Base-by-base conservation (phyloP, 1,140 invertebrate genomes). In the Stegodyphus mimosarum region DNA sequence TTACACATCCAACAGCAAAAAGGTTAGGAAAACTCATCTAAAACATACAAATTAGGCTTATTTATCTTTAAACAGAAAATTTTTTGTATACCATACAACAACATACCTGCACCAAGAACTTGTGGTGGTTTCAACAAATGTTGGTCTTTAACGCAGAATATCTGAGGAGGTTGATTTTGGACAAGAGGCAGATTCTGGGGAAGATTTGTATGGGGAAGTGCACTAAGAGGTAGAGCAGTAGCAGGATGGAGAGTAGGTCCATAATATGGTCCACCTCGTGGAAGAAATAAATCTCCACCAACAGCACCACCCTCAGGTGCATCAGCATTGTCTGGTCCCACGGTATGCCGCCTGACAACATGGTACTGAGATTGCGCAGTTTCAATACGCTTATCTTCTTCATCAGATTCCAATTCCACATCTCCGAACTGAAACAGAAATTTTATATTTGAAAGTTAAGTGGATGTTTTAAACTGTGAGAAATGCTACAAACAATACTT, bases 61-160 rank as follows among this genome's bases (percentile, higher is more conserved):
- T 33, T 33, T 33, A 33, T 33, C 33, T 33, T 33, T 33, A 33
- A 33, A 33, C 33, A 33, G 33, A 33, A 33, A 33, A 33, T 33
- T 33, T 33, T 33, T 33, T 33, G 33, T 33, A 33, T 33, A 33
- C 33, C 33, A 33, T 63, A 4, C 10, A 63, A 63, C 60, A 52
- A 87, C 92, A 92, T 89, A 96, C 95, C 95, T 88, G 95, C 94
- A 84, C 95, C 95, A 93, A 97, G 94, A 10, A 95, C 94, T 76
- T 94, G 94, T 3, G 97, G 97, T 63, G 97, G 96, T 90, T 98
- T 97, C 63, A 99, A 91, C 87, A 98, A 92, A 91, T 98, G 96
- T 88, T 97, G 96, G 91, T 98, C 96, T 90, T 98, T 97, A 83
- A 96, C 94, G 88, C 95, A 95, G 90, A 96, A 95, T 91, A 95